Percentiles rank a stretch among this genome's conserved stretches.
Evolutionary conservation across 2,113 vertebrate species (phyloP).

Genomic region (Bettongia penicillata): DNA sequence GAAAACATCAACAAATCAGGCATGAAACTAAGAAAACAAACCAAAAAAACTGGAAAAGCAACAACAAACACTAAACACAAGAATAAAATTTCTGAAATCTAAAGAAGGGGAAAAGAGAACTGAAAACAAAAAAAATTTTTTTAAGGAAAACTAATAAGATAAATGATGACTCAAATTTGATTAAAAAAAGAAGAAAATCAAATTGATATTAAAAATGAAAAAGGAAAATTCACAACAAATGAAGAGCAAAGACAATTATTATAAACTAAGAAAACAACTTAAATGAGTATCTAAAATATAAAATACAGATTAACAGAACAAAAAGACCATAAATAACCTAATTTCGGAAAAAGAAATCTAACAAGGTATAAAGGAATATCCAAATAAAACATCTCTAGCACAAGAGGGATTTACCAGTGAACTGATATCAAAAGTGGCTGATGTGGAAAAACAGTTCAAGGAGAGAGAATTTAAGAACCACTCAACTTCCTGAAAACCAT

Average conservation of each 20-base stretch:
- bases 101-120: background rate
- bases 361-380: slow-evolving; percentile 23
- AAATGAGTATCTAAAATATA: no score
- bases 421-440: slow-evolving; percentile 1
- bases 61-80: background rate
- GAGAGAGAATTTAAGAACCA: no score
- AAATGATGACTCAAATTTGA: background rate
- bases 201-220: background rate
- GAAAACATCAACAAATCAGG: background rate
- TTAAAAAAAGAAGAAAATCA: background rate
- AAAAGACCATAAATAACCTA: no score
- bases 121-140: background rate
- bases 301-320: no score
- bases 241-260: background rate
- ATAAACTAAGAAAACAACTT: background rate
- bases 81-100: background rate
- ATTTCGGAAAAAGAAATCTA: no score
- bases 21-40: background rate
- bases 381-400: slow-evolving; percentile 45
- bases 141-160: background rate
- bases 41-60: background rate
- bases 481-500: no score
- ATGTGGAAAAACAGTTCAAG: background rate
- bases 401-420: slow-evolving; percentile 28
- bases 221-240: background rate